Base-by-base conservation (phyloP, 35 echinoderm and acorn worm genomes). In the Holothuria glaberrima region DNA sequence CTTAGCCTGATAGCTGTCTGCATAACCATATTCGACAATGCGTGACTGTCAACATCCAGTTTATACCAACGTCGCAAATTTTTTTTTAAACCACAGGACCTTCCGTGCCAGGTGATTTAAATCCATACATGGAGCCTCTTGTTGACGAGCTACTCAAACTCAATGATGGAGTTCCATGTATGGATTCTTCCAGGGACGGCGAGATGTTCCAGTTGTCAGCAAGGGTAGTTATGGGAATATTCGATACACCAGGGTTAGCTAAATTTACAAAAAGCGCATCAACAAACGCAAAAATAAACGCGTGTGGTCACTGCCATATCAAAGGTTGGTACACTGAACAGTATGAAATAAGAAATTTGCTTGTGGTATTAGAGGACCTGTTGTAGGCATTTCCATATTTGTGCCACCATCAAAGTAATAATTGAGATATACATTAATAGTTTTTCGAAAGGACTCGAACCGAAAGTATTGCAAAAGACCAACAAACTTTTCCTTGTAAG, bases 181-280 rank as follows among this genome's bases (percentile, higher is more conserved):
- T 70, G 26, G 67, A 70, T 70, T 20, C 67, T 24, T 24, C 67
- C 27, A 70, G 32, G 18, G 3, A 24, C 9, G 67, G 26, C 12
- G 67, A 29, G 18, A 29, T 70, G 13, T 70, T 70, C 27, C 19
- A 70, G 44, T 46, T 46, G 44, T 71, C 68, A 14, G 28, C 6
- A 27, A 30, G 68, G 20, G 68, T 27, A 27, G 68, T 4, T 14
- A 27, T n/a, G 20, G 68, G 68, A 27, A 30, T 71, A 16, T 71
- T 71, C 29, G 68, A 71, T 13, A 71, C 68, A 27, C 68, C 68
- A 5, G 68, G 68, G 4, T 30, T 71, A 30, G 68, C 68, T 26
- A 71, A 71, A 30, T 71, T 71, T 13, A 71, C 68, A 16, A 71
- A 71, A 30, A 71, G 22, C 32, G 68, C 68, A n/a, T 71, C 28